Base-by-base conservation (phyloP, 2,888 invertebrate species). In the Leptinotarsa peninsularis region DNA sequence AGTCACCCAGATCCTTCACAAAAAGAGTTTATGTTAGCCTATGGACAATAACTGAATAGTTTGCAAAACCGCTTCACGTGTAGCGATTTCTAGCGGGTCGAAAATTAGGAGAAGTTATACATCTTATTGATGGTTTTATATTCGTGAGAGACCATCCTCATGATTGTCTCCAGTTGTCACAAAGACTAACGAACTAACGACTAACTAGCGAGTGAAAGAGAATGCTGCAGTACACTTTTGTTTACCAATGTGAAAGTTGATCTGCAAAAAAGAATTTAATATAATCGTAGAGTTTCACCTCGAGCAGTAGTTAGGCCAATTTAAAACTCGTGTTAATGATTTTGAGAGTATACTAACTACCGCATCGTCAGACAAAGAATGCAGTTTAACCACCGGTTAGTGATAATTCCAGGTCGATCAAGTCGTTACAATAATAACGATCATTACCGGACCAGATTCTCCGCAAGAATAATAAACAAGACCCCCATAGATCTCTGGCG, bases 331-430 rank as follows among this genome's bases (percentile, higher is more conserved):
- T 21, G 14, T 23, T 58, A 23, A 23, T 58, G 23, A 58, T 23
- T 23, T 21, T 23, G 58, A 58, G 23, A 58, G 15, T 23, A 58
- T 4, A 58, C 14, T 58, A 23, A 58, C 58, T 23, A 23, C 52
- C 52, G n/a, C 52, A 52, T 23, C 58, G 23, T 14, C 58, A 2
- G 21, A 58, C 27, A 23, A 58, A 54, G 17, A 58, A 58, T 58
- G 58, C 23, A 23, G 23, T 58, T 58, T 23, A 58, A 58, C 23
- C 23, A 58, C 14, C 14, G 27, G 15, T 27, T 58, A 58, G 17
- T 13, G 58, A 23, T 58, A 58, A 23, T 58, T 58, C 14, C 58
- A 58, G 18, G 15, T 58, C 58, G 58, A 58, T 58, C 58, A 58
- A 58, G 58, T 58, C 23, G 15, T 58, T 58, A 4, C 23, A 58